A percentile compares a stretch with the other conserved stretches of the same genome.
phyloP scores from a whole-genome alignment of 2,888 invertebrate species.

The Rhamphomyia laevipes region DNA sequence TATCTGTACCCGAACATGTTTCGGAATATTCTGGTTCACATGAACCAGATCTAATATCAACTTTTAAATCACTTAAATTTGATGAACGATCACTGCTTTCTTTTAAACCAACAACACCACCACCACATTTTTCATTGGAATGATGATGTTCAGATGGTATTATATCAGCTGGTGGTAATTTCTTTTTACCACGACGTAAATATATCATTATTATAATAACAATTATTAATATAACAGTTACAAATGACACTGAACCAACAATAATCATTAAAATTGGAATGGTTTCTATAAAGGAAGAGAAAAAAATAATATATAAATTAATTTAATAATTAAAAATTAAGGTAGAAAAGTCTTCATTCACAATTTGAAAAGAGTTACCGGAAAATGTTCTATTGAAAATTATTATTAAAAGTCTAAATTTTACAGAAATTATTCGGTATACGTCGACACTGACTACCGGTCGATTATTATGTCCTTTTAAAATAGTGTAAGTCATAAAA shows the following conservation, averaged over 20 bases:
- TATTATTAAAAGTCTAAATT: too few species aligned
- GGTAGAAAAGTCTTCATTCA: not conserved
- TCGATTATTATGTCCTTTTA: too few species aligned
- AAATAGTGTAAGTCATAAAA: too few species aligned
- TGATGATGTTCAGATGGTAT: slow-evolving; percentile 39
- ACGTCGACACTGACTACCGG: too few species aligned
- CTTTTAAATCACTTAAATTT: slow-evolving; percentile 83
- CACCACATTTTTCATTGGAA: slow-evolving; percentile 35
- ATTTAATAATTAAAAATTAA: not conserved
- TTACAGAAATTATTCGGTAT: too few species aligned
- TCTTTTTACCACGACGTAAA: slow-evolving; percentile 45
- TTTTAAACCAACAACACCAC: slow-evolving; percentile 39
- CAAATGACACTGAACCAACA: slow-evolving; percentile 66
- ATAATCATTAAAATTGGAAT: slow-evolving; percentile 71
- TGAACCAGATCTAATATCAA: slow-evolving; percentile 63
- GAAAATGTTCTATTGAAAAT: too few species aligned
- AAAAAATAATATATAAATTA: not conserved
- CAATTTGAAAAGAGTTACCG: too few species aligned
- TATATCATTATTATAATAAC: slow-evolving; percentile 70
- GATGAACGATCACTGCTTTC: slow-evolving; percentile 70
- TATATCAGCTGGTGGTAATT: slow-evolving; percentile 35
- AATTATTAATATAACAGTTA: slow-evolving; percentile 71
- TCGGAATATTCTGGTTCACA: slow-evolving; percentile 48
- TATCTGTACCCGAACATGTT: slow-evolving; percentile 47
- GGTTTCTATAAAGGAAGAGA: slow-evolving; percentile 46